Evolutionary conservation across 2,797 vertebrate species (phyloP), one percentile per base, ranked within the genome.

Genomic region (Falco peregrinus): DNA sequence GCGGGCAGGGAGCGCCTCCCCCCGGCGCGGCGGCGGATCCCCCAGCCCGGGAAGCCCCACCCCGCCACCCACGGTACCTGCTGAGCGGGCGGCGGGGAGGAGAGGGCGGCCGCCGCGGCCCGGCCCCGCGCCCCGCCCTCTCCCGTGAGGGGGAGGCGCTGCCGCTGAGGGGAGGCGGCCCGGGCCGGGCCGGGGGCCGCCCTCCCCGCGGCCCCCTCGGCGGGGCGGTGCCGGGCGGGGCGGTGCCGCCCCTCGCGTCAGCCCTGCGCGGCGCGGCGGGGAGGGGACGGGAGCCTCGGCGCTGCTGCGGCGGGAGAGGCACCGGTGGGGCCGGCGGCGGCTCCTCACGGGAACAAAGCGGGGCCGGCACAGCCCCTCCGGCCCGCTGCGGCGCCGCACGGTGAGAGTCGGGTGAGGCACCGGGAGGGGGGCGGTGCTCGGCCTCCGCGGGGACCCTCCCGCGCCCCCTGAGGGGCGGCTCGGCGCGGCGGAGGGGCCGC

Each of bases 301-400:
- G 70, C 35, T 90, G 91, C 91, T 54, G 89, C 93, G 84, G 89
- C 84, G 89, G 86, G 94, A 86, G 92, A 89, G 93, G 71, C 84
- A 56, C 53, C 75, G 79, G 85, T 12, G 84, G 92, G 53, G 95
- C 69, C 96, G 41, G 79, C 81, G 19, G 87, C 87, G 37, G 69
- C 91, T 82, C 85, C 88, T 93, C 93, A 56, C 81, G 90, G 95
- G 96, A 97, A 98, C 97, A 98, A 98, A 97, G 97, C 97, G 96
- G 95, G 90, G 93, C 91, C 87, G 92, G 92, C 81, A 87, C 87
- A n/a, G 83, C 16, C 39, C 26, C n/a, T 65, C 73, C 37, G 37
- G 37, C 37, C 37, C 37, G 37, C 37, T 37, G 9, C 13, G 45
- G 54, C 47, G 39, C 73, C 77, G 20, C 48, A 93, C 83, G 95